Base-by-base conservation (phyloP, 2,797 vertebrate species). In the Decapterus maruadsi region DNA sequence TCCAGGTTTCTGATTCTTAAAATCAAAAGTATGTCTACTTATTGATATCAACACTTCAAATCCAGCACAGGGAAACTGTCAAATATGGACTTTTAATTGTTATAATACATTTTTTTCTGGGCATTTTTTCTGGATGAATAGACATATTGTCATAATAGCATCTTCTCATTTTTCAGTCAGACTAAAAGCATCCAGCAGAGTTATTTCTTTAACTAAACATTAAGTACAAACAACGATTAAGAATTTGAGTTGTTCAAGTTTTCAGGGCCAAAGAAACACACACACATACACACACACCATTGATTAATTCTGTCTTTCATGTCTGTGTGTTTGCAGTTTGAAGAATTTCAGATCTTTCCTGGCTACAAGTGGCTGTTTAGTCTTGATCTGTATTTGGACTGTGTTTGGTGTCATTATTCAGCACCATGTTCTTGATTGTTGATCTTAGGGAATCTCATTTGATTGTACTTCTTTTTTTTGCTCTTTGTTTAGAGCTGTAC, bases 281-380 rank as follows among this genome's bases (percentile, higher is more conserved):
- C 26, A 45, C 14, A 45, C 43, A 45, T 4, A 45, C 26, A 26
- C 26, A 26, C 26, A 26, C 26, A 26, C 26, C 6, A n/a, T 51
- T 8, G 4, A 50, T 59, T 31, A 7, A 6, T 22, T 51, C 14
- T 12, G 20, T 54, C 36, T 54, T 26, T 31, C 6, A 56, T 68
- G 42, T 53, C 10, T 8, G 4, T 26, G 20, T 0, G 12, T n/a
- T 26, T 2, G 40, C 5, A 9, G 9, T n/a, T 46, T 60, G 9
- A 53, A 8, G 26, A n/a, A 3, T 42, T 57, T 3, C 43, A 51
- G 45, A 50, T 53, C 3, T 29, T 53, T 31, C 12, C 29, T 8
- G 58, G 58, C 8, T 65, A 22, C 10, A 59, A n/a, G 59, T 26
- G 26, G 3, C 8, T 40, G 26, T 57, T 78, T 68, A 36, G 3